Evolutionary conservation across 1,140 invertebrate species (phyloP).

Genomic region (Antheraea mylitta): DNA sequence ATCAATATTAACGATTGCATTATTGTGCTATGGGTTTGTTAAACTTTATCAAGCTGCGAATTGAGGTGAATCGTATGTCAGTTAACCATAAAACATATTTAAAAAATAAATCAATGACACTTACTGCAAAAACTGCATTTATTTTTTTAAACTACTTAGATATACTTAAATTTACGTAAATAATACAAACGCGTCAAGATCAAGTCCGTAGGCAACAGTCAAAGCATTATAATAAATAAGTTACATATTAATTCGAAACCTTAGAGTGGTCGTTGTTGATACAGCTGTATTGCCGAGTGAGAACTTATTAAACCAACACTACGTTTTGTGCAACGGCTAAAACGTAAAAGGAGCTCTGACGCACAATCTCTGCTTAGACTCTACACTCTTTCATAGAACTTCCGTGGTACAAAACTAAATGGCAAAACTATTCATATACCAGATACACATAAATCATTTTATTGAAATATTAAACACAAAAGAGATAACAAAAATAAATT

Average conservation of each 20-base stretch:
- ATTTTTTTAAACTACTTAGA: conserved; percentile 32
- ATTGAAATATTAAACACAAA: no score
- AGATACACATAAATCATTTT: not conserved
- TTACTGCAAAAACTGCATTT: conserved; percentile 62
- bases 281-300: conserved; percentile 46
- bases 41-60: no score
- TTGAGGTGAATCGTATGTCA: not conserved
- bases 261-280: conserved; percentile 35
- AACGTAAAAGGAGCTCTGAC: conserved; percentile 13
- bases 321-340: conserved; percentile 20
- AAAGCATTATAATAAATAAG: conserved; percentile 71
- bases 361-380: not conserved
- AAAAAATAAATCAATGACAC: conserved; percentile 22
- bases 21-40: no score
- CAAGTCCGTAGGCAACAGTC: conserved; percentile 74
- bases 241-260: conserved; percentile 45
- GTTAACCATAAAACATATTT: not conserved
- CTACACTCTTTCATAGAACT: not conserved
- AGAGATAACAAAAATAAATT: not conserved
- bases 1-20: no score
- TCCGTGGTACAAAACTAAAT: not conserved
- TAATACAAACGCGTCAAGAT: conserved; percentile 72
- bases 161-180: conserved; percentile 13
- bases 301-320: not conserved
- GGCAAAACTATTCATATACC: no score